These are phyloP conservation scores for Tenualosa ilisha DNA, from an alignment of 2,797 vertebrate genomes.

Conservation along the genomic window DNA sequence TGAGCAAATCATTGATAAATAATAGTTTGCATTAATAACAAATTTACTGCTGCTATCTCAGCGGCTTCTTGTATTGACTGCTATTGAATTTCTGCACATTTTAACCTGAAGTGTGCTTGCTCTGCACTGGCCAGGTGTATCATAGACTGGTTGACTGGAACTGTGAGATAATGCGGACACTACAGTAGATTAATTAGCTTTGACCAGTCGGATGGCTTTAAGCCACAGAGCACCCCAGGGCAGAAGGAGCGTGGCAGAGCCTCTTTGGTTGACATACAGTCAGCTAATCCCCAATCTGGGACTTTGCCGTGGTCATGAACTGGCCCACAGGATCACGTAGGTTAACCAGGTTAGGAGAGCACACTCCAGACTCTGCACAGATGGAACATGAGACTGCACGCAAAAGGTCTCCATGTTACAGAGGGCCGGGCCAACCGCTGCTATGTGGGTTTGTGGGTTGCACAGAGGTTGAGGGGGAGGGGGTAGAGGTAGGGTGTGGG, in stretches of 20 bases:
- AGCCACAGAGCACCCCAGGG: background rate
- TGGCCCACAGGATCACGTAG: background rate
- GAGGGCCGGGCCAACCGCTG: background rate
- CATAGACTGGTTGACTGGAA: background rate
- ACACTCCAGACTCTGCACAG: background rate
- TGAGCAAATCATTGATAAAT: background rate
- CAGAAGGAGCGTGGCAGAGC: background rate
- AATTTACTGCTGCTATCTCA: background rate
- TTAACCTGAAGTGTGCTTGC: background rate
- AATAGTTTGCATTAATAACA: background rate
- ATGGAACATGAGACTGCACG: background rate
- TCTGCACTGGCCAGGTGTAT: background rate
- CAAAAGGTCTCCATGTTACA: background rate
- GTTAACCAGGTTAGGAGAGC: background rate
- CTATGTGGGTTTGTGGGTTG: background rate
- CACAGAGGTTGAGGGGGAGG: background rate
- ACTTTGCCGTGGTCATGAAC: background rate
- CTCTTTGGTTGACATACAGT: constrained; percentile 1
- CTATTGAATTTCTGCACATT: background rate
- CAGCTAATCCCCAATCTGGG: background rate
- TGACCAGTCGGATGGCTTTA: background rate
- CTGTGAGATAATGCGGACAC: background rate
- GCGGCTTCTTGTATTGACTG: background rate
- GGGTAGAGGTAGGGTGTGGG: background rate
- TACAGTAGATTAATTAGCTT: background rate